A percentile compares a stretch with the other conserved stretches of the same genome.
Evolutionary conservation across 2,888 invertebrate species (phyloP).

Genomic region (Nowickia ferox): DNA sequence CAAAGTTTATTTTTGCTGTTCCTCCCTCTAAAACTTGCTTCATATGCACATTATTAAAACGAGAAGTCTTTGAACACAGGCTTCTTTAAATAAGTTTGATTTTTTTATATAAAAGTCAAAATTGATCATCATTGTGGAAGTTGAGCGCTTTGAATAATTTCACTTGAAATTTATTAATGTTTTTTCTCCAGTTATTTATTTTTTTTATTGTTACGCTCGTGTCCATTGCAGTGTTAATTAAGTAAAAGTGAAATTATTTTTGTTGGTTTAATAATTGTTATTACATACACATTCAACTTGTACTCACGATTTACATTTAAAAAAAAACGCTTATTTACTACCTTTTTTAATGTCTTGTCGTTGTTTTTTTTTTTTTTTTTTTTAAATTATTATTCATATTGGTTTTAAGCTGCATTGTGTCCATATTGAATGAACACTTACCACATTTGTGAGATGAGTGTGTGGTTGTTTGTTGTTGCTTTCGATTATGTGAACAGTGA

Average conservation of each 20-base stretch:
- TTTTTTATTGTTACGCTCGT: slow-evolving; percentile 42
- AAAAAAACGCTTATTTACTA: slow-evolving; percentile 24
- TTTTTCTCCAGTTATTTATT: slow-evolving; percentile 1
- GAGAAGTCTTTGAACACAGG: neutral
- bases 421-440: slow-evolving; percentile 36
- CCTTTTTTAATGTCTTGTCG: slow-evolving; percentile 11
- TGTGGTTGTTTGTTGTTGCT: neutral
- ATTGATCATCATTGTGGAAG: slow-evolving; percentile 40
- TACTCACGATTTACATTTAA: slow-evolving; percentile 13
- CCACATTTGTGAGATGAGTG: slow-evolving; percentile 4
- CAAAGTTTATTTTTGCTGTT: neutral
- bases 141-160: slow-evolving; percentile 54
- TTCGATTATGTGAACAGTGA: slow-evolving; percentile 65
- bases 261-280: slow-evolving; percentile 67
- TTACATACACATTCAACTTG: slow-evolving; percentile 53
- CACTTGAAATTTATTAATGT: slow-evolving; percentile 40
- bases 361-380: neutral
- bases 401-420: neutral
- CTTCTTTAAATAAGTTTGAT: neutral
- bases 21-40: neutral
- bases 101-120: slow-evolving; percentile 54
- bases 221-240: slow-evolving; percentile 49
- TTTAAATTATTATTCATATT: slow-evolving; percentile 10
- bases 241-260: slow-evolving; percentile 72
- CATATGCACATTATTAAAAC: neutral